These are phyloP conservation scores for Ancistrus triradiatus DNA, from an alignment of 2,113 vertebrate species.

Conservation along the genomic window DNA sequence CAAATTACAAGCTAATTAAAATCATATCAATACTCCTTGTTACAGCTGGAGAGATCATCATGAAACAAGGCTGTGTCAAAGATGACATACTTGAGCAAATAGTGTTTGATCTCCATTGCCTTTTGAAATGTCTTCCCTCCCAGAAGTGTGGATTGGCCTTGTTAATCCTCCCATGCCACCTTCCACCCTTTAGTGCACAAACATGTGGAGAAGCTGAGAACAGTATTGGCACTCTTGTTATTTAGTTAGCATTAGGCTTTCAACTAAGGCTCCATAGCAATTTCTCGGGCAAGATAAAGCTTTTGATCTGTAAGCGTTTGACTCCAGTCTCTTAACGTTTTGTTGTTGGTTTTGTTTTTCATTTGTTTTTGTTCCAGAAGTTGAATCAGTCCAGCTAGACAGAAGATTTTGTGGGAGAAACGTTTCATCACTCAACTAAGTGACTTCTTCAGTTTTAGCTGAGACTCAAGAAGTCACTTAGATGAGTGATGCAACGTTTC, in stretches of 20 bases:
- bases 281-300: too few species aligned
- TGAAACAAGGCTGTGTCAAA: constrained; percentile 1
- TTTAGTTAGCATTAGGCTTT: constrained; percentile 33
- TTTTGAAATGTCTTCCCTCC: constrained; percentile 44
- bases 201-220: not conserved
- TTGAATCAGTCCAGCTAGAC: too few species aligned
- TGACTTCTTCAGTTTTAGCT: too few species aligned
- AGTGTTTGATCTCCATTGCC: constrained; percentile 20
- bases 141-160: constrained; percentile 31
- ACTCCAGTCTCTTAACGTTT: too few species aligned
- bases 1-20: constrained; percentile 32
- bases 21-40: constrained; percentile 40
- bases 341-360: too few species aligned
- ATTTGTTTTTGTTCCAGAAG: too few species aligned
- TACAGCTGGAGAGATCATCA: not conserved
- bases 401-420: too few species aligned
- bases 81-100: constrained; percentile 34
- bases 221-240: constrained; percentile 43
- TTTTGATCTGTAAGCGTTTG: too few species aligned
- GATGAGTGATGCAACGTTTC: too few species aligned
- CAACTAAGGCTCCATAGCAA: too few species aligned
- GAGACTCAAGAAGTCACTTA: too few species aligned
- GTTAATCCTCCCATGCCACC: constrained; percentile 50
- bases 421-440: too few species aligned
- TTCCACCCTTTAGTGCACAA: constrained; percentile 8